These are phyloP conservation scores for Lanius collurio DNA, from an alignment of 2,113 vertebrate species.

Conservation along the genomic window DNA sequence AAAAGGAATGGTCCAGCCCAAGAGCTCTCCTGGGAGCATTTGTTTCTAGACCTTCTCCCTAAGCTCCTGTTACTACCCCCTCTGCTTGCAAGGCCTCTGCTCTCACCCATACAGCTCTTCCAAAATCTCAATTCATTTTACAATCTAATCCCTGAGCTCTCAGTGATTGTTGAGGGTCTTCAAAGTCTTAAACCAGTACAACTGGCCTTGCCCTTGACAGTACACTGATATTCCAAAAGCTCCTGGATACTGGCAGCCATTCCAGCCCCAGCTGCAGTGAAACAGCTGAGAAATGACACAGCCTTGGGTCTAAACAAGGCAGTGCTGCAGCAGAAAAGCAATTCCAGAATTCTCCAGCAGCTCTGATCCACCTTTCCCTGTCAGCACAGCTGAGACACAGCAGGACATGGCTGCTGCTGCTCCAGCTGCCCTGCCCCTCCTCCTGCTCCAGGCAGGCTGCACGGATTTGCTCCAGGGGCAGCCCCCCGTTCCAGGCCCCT, in stretches of 20 bases:
- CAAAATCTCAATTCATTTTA: background rate
- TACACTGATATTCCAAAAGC: background rate
- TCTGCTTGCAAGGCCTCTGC: background rate
- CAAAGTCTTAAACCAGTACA: background rate
- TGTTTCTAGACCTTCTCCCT: background rate
- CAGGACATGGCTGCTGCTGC: background rate
- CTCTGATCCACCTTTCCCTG: background rate
- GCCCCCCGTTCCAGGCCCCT: background rate
- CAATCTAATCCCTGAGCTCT: background rate
- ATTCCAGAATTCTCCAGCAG: background rate
- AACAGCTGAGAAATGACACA: background rate
- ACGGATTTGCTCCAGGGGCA: fast-evolving
- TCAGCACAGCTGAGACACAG: background rate
- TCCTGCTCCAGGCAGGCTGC: background rate
- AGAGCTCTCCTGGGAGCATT: background rate
- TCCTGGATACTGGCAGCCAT: background rate
- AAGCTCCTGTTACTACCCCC: background rate
- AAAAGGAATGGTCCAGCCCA: background rate
- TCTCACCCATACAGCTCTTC: background rate
- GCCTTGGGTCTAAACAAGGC: background rate
- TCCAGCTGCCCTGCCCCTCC: background rate
- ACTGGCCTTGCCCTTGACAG: background rate
- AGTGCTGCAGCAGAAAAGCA: background rate
- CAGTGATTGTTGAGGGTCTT: background rate
- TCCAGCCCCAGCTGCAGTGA: background rate